A percentile compares a stretch with the other conserved stretches of the same genome.
These are phyloP conservation scores for Melanargia galathea DNA, from an alignment of 2,888 invertebrate genomes.

Conservation along the genomic window DNA sequence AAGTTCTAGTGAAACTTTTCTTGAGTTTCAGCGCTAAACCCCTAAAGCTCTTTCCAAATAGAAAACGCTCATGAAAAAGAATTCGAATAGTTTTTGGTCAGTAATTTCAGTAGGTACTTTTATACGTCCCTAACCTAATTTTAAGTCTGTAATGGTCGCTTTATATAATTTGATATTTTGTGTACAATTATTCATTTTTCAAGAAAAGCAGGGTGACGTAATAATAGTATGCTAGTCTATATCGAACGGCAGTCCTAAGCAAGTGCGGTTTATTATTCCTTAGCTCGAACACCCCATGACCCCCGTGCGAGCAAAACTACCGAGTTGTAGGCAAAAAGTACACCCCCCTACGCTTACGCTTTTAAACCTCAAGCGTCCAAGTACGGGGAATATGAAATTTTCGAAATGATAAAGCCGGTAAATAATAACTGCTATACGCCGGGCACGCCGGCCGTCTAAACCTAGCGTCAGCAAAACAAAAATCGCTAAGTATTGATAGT, in stretches of 20 bases:
- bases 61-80: too few species aligned
- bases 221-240: conserved; percentile 41
- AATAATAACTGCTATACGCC: conserved; percentile 81
- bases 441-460: conserved; percentile 68
- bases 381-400: conserved; percentile 82
- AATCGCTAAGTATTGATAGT: conserved; percentile 13
- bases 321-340: conserved; percentile 77
- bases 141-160: neutral
- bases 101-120: too few species aligned
- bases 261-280: conserved; percentile 79
- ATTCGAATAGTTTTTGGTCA: too few species aligned
- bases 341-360: conserved; percentile 71
- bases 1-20: too few species aligned
- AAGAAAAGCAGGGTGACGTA: conserved; percentile 45
- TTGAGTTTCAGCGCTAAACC: too few species aligned
- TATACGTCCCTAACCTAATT: neutral
- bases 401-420: conserved; percentile 83
- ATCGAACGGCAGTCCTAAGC: conserved; percentile 53
- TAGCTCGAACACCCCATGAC: conserved; percentile 65
- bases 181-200: neutral
- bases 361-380: conserved; percentile 82
- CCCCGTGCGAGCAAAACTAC: conserved; percentile 67
- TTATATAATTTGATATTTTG: neutral
- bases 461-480: conserved; percentile 47
- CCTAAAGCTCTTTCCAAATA: too few species aligned